These are phyloP conservation scores for Astropecten irregularis DNA, from an alignment of 53 echinoderm and acorn worm genomes.

Conservation along the genomic window DNA sequence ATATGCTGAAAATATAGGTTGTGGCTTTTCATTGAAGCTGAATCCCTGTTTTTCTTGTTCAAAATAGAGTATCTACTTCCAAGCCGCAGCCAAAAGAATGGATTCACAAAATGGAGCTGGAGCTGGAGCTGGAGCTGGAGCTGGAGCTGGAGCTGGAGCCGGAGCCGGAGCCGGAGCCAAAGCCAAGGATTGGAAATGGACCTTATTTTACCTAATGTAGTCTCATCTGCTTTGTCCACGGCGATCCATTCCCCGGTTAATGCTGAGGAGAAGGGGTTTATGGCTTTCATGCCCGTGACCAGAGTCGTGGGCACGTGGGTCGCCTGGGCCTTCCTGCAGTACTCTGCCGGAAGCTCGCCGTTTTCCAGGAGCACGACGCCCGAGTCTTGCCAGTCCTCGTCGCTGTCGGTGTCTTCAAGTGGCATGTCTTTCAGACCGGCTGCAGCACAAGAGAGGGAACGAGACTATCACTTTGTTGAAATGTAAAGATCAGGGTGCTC, in stretches of 20 bases:
- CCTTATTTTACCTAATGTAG: too few relatives aligned
- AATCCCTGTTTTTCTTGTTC: too few relatives aligned
- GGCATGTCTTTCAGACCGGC: neutral
- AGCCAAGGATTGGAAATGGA: too few relatives aligned
- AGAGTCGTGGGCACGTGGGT: constrained; percentile 6
- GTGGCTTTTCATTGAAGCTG: too few relatives aligned
- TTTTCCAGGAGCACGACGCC: neutral
- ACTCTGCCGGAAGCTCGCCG: constrained; percentile 1
- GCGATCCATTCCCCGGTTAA: constrained; percentile 6
- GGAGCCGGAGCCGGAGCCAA: too few relatives aligned
- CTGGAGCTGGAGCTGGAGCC: too few relatives aligned
- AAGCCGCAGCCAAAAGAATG: too few relatives aligned
- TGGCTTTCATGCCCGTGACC: neutral
- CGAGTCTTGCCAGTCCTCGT: neutral
- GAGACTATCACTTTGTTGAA: neutral
- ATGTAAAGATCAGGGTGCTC: neutral
- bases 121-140: too few relatives aligned
- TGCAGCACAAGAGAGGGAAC: neutral
- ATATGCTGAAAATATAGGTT: too few relatives aligned
- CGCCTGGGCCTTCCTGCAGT: neutral
- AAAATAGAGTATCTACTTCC: too few relatives aligned
- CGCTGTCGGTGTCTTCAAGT: neutral
- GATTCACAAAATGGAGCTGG: too few relatives aligned
- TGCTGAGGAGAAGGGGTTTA: neutral
- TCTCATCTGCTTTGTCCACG: neutral